Percentiles rank a stretch among this genome's conserved stretches.
phyloP scores from a whole-genome alignment of 2,797 vertebrate species.

The Buceros bicornis region DNA sequence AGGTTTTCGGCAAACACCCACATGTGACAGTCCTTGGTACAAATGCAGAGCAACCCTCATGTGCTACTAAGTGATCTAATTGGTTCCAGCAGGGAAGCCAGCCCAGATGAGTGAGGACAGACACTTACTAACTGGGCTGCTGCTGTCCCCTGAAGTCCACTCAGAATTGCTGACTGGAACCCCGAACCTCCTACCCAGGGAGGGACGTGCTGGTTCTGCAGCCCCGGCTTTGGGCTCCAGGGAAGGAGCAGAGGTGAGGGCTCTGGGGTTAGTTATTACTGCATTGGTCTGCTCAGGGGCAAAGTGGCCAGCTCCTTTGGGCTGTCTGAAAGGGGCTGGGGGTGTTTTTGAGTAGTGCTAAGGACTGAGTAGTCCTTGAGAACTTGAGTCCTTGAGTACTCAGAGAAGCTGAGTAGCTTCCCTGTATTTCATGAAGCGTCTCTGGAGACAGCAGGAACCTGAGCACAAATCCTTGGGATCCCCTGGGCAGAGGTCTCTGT shows the following conservation, averaged over 20 bases:
- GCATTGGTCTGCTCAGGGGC: rapidly evolving
- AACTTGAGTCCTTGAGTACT: no score
- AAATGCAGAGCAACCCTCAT: neutral
- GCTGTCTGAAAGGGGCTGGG: neutral
- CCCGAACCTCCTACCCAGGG: rapidly evolving
- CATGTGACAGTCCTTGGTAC: neutral
- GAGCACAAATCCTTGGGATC: neutral
- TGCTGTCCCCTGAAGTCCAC: neutral
- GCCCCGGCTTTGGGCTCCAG: neutral
- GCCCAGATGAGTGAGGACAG: neutral
- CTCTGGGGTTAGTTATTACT: neutral
- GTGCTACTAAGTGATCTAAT: conserved; percentile 26
- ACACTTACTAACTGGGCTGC: neutral
- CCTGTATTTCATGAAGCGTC: rapidly evolving
- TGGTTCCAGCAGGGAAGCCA: neutral
- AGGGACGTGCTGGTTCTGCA: rapidly evolving
- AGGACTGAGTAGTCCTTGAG: no score
- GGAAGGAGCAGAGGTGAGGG: conserved; percentile 1
- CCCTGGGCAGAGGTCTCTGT: rapidly evolving
- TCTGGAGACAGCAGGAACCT: rapidly evolving
- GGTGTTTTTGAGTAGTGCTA: rapidly evolving
- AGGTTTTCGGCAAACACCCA: neutral
- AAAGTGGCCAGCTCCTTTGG: neutral
- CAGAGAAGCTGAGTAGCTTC: neutral
- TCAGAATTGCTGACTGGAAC: rapidly evolving